Evolutionary conservation across 92 coral and sea anemone genomes (phyloP).

Genomic region (Umimayanthus kanabou): DNA sequence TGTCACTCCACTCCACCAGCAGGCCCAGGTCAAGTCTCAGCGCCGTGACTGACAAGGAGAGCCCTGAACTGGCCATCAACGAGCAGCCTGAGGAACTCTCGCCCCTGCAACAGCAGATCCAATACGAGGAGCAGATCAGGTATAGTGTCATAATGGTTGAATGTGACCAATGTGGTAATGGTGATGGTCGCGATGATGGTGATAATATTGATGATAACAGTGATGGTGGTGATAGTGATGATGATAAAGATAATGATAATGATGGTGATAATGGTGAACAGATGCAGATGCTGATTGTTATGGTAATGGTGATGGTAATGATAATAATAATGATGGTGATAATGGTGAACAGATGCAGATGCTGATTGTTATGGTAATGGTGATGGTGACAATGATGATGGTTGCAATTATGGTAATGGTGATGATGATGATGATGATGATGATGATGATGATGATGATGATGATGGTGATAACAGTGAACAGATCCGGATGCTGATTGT

Average conservation of each 20-base stretch:
- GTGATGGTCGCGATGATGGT: too few relatives aligned
- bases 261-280: too few relatives aligned
- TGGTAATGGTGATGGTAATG: too few relatives aligned
- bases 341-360: too few relatives aligned
- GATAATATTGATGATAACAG: too few relatives aligned
- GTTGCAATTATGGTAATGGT: not conserved
- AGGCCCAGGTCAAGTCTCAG: slow-evolving; percentile 94
- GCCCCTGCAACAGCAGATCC: slow-evolving; percentile 76
- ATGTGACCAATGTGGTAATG: too few relatives aligned
- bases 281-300: not conserved
- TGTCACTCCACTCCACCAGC: slow-evolving; percentile 90
- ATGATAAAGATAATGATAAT: not conserved
- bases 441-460: not conserved
- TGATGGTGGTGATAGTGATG: not conserved
- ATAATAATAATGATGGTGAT: too few relatives aligned
- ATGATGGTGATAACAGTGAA: too few relatives aligned
- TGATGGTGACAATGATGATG: not conserved
- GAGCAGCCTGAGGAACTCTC: slow-evolving; percentile 81
- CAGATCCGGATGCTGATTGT: not conserved
- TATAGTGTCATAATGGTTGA: slow-evolving; percentile 8
- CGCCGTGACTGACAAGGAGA: slow-evolving; percentile 75
- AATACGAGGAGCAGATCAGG: slow-evolving; percentile 85
- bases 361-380: not conserved
- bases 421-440: not conserved
- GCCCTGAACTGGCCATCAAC: slow-evolving; percentile 80